These are phyloP conservation scores for Rhynchophorus ferrugineus DNA, from an alignment of 1,140 invertebrate genomes.

Conservation along the genomic window DNA sequence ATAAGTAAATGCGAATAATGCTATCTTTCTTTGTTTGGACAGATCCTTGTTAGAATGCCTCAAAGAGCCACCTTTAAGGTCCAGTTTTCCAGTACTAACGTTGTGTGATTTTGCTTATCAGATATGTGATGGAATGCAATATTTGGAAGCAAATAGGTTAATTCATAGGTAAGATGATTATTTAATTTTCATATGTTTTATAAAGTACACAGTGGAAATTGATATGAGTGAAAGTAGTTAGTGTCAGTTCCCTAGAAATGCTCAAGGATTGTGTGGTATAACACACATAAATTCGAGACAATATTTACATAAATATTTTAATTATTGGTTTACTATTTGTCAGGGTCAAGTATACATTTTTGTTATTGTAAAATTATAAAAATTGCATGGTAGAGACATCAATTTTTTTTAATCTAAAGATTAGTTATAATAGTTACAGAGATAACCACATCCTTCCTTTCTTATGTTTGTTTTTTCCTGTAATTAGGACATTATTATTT, in stretches of 20 bases:
- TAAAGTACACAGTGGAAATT: background rate
- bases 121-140: constrained; percentile 95
- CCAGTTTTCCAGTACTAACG: constrained; percentile 82
- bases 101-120: constrained; percentile 89
- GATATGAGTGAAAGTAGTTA: too few relatives aligned
- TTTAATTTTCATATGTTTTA: constrained; percentile 7
- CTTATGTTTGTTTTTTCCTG: background rate
- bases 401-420: too few relatives aligned
- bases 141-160: constrained; percentile 85
- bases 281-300: background rate
- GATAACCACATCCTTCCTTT: background rate
- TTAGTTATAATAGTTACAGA: too few relatives aligned
- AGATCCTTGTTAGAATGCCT: constrained; percentile 91
- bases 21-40: constrained; percentile 38
- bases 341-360: too few relatives aligned
- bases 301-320: background rate
- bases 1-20: background rate
- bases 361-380: too few relatives aligned
- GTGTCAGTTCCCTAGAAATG: background rate
- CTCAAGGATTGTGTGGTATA: background rate
- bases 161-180: constrained; percentile 64
- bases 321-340: background rate
- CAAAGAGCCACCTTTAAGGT: constrained; percentile 79
- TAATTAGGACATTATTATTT: background rate
- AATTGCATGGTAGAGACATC: too few relatives aligned